Percentiles rank a stretch among this genome's conserved stretches.
These are phyloP conservation scores for Artibeus jamaicensis DNA, from an alignment of 2,797 vertebrate species.

Conservation along the genomic window DNA sequence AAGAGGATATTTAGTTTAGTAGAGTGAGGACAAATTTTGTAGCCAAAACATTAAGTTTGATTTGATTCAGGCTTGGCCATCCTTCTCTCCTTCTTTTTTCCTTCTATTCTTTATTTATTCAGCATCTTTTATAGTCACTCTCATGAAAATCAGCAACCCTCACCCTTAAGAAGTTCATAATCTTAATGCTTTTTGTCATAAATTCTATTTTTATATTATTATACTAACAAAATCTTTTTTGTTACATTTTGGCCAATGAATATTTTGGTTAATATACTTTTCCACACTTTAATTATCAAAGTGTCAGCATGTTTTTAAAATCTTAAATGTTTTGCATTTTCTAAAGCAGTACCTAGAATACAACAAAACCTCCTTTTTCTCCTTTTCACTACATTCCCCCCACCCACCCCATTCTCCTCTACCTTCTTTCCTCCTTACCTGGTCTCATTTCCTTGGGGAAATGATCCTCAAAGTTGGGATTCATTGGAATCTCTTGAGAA, in stretches of 20 bases:
- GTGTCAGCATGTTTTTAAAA: neutral
- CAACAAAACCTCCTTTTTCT: neutral
- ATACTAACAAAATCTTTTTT: neutral
- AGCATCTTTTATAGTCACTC: neutral
- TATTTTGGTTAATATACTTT: neutral
- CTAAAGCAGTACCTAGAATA: neutral
- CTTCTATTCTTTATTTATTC: neutral
- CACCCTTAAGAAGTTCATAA: neutral
- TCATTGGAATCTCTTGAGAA: neutral
- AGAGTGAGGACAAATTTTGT: neutral
- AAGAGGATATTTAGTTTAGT: neutral
- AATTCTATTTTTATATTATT: neutral
- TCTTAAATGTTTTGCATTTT: neutral
- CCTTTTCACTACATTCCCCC: neutral
- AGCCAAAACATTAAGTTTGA: neutral
- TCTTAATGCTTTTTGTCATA: neutral
- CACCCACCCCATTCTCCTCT: no score
- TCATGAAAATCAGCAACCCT: neutral
- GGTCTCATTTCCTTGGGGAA: neutral
- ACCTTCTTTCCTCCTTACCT: neutral
- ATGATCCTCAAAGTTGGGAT: neutral
- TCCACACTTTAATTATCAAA: neutral
- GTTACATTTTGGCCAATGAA: neutral
- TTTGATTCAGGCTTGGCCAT: neutral
- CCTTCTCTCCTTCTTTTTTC: no score